phyloP scores from a whole-genome alignment of 1,140 invertebrate genomes.

The Sitophilus oryzae region DNA sequence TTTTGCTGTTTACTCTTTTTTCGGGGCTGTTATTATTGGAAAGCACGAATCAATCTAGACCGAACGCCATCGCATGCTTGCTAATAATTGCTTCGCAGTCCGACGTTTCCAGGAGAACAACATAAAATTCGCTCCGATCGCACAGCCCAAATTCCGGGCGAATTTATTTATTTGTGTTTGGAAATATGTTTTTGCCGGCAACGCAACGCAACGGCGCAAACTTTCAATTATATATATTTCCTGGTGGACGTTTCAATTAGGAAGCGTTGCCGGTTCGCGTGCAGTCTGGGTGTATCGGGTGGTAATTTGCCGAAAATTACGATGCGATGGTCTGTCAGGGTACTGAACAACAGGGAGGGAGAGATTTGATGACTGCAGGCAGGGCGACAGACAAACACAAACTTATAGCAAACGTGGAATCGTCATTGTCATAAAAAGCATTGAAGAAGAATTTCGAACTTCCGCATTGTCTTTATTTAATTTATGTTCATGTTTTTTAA shows the following conservation, averaged over 20 bases:
- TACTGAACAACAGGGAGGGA: neutral
- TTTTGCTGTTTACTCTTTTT: too few relatives aligned
- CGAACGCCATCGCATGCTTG: neutral
- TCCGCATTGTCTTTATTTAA: too few relatives aligned
- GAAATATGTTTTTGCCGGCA: neutral
- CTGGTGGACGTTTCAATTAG: neutral
- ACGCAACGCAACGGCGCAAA: neutral
- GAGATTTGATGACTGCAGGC: too few relatives aligned
- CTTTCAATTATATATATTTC: neutral
- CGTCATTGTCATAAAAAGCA: too few relatives aligned
- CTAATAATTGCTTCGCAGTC: neutral
- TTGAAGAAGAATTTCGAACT: too few relatives aligned
- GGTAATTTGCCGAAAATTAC: neutral
- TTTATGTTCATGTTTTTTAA: too few relatives aligned
- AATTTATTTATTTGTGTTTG: neutral
- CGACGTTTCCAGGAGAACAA: neutral
- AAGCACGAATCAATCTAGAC: too few relatives aligned
- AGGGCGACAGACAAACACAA: too few relatives aligned
- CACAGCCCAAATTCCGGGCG: neutral
- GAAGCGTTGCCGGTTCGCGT: neutral
- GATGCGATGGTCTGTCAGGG: neutral
- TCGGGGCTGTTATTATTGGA: too few relatives aligned
- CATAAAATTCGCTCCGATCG: neutral
- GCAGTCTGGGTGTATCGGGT: neutral
- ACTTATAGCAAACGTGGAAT: too few relatives aligned